These are phyloP conservation scores for Drosophila testacea DNA, from an alignment of 2,888 invertebrate species.

Conservation along the genomic window DNA sequence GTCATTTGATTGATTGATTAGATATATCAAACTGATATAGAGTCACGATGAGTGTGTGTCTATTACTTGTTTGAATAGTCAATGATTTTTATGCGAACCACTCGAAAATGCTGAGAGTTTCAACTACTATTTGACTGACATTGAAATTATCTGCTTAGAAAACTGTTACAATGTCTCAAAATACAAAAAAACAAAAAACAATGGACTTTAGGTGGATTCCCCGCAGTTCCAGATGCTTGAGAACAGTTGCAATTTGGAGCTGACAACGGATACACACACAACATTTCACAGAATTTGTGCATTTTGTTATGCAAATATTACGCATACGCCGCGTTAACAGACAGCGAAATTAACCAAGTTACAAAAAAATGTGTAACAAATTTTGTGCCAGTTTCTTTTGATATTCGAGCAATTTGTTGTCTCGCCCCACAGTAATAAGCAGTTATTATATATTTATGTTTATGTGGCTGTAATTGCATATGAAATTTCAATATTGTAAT, in stretches of 20 bases:
- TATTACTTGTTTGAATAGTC: constrained; percentile 44
- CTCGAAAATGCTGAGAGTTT: constrained; percentile 27
- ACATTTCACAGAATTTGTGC: constrained; percentile 8
- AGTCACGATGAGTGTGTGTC: constrained; percentile 1
- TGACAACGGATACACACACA: constrained; percentile 39
- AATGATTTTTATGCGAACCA: constrained; percentile 56
- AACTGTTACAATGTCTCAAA: constrained; percentile 69
- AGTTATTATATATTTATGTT: constrained; percentile 58
- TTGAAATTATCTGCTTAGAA: constrained; percentile 54
- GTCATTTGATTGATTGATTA: constrained; percentile 72
- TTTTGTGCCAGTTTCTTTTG: constrained; percentile 36
- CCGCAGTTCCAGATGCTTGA: constrained; percentile 13
- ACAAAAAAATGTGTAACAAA: constrained; percentile 13
- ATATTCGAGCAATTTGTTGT: constrained; percentile 42
- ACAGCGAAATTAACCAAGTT: constrained; percentile 6
- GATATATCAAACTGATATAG: constrained; percentile 50
- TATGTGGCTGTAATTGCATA: constrained; percentile 70
- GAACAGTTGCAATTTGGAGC: constrained; percentile 59
- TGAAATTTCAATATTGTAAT: constrained; percentile 69
- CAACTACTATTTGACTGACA: constrained; percentile 37
- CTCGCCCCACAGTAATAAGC: constrained; percentile 39
- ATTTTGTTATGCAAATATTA: constrained; percentile 46
- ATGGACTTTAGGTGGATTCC: constrained; percentile 13
- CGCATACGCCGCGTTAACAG: constrained; percentile 63
- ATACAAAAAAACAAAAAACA: constrained; percentile 34